Evolutionary conservation across 2,888 invertebrate species (phyloP), one percentile per base, ranked within the genome.

Genomic region (Caenorhabditis zanzibari): DNA sequence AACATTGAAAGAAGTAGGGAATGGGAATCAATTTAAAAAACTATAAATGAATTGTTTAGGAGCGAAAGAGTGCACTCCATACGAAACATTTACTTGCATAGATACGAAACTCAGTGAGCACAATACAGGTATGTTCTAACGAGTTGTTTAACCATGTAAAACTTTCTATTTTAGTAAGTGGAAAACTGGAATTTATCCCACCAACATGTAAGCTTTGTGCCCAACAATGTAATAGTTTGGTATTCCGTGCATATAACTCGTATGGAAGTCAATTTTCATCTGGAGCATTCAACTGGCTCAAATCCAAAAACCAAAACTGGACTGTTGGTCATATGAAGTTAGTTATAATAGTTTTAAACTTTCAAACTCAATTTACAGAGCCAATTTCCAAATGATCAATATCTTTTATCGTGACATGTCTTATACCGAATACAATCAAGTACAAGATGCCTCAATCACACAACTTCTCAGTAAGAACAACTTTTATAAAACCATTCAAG

Each of bases 371-470:
- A 10, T 26, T 69, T 83, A 28, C 79, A 84, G 81, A 69, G 61
- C 71, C 22, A 88, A 89, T 56, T 88, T 90, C 68, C 87, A 88
- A 59, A 85, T 88, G 54, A 82, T 90, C 35, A 87, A 88, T 71
- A 75, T 90, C 22, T 90, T 87, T 77, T 91, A 85, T 68, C 85
- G 90, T 9, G 90, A 90, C 69, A 87, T 90, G 84, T 61, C 87
- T n/a, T 90, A 89, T 59, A 90, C 90, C 1, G 86, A 91, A 58
- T 90, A 91, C 80, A 84, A 82, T 47, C 90, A 90, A 81, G 88
- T 89, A n/a, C 87, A 89, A 24, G 86, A 85, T 38, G 85, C 84
- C 1, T 81, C 88, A 14, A 74, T 89, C 61, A 88, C 85, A 7
- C 85, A 89, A 68, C 81, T 87, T 38, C 79, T 86, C 69, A 85